Conservation (phyloP, 1,140 invertebrate genomes). For the Euglossa dilemma region DNA sequence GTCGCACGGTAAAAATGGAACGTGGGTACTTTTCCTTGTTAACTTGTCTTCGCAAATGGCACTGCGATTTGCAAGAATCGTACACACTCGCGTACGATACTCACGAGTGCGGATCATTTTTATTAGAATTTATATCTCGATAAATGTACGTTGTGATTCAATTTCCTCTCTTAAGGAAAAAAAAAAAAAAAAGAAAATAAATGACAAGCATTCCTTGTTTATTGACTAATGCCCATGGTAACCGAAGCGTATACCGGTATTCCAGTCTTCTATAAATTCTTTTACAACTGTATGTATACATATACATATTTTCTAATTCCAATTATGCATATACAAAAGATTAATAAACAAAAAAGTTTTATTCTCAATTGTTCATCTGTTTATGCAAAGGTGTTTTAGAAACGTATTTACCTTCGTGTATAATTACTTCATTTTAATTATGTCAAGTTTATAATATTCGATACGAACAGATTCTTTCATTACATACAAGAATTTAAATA, state of each 20-base stretch:
- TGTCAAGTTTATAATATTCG: background rate
- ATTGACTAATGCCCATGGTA: background rate
- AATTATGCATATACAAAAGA: background rate
- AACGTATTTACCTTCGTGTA: background rate
- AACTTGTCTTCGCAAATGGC: slow-evolving; percentile 15
- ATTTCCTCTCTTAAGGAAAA: background rate
- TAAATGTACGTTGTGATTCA: background rate
- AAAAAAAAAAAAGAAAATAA: too few relatives aligned
- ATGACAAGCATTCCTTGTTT: background rate
- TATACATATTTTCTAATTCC: too few relatives aligned
- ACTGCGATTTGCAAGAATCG: slow-evolving; percentile 28
- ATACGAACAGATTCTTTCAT: background rate
- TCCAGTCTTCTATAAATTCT: background rate
- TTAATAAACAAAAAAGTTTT: too few relatives aligned
- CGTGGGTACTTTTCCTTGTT: slow-evolving; percentile 72
- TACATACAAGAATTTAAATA: background rate
- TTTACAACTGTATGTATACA: background rate
- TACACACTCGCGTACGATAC: background rate
- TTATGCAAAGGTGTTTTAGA: background rate
- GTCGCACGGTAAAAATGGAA: slow-evolving; percentile 70
- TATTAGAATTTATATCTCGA: slow-evolving; percentile 40
- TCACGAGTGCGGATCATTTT: background rate
- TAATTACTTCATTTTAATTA: too few relatives aligned
- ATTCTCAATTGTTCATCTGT: too few relatives aligned
- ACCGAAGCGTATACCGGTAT: background rate